These are phyloP conservation scores for Fabriciana adippe DNA, from an alignment of 2,888 invertebrate genomes.

Conservation along the genomic window DNA sequence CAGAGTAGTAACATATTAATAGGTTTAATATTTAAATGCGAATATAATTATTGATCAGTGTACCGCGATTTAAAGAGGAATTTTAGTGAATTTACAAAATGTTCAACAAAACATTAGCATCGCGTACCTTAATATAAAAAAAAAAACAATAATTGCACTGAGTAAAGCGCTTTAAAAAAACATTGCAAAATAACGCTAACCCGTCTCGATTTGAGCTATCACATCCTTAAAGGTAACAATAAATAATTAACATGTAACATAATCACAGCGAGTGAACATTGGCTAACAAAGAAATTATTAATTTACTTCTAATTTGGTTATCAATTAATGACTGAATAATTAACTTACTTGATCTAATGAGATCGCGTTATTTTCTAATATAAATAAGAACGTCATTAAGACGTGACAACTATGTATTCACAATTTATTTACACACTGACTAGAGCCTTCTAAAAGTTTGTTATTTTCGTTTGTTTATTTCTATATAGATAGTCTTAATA, in stretches of 20 bases:
- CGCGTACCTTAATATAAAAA: slow-evolving; percentile 48
- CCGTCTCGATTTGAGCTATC: slow-evolving; percentile 72
- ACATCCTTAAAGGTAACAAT: slow-evolving; percentile 77
- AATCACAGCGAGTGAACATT: slow-evolving; percentile 82
- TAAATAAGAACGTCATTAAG: slow-evolving; percentile 74
- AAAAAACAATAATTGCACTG: slow-evolving; percentile 64
- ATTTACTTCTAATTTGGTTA: slow-evolving; percentile 76
- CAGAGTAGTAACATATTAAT: slow-evolving; percentile 79
- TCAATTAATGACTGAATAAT: slow-evolving; percentile 78
- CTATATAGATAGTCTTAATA: slow-evolving; percentile 67
- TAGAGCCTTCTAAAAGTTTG: slow-evolving; percentile 75
- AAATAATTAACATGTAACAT: slow-evolving; percentile 79
- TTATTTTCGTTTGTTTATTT: slow-evolving; percentile 62
- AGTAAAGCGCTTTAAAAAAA: slow-evolving; percentile 62
- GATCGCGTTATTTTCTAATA: slow-evolving; percentile 77
- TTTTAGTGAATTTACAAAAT: slow-evolving; percentile 45
- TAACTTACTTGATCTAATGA: slow-evolving; percentile 80
- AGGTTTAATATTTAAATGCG: slow-evolving; percentile 77
- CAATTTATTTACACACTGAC: slow-evolving; percentile 81
- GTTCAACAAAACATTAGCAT: slow-evolving; percentile 49
- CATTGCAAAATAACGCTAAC: slow-evolving; percentile 72
- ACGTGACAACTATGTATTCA: slow-evolving; percentile 79
- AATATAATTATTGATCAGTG: slow-evolving; percentile 67
- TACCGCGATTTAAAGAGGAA: slow-evolving; percentile 56
- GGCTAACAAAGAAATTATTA: slow-evolving; percentile 79